Percentiles rank a stretch among this genome's conserved stretches.
Evolutionary conservation across 2,113 vertebrate genomes (phyloP).

Genomic region (Campylomormyrus tamandua): DNA sequence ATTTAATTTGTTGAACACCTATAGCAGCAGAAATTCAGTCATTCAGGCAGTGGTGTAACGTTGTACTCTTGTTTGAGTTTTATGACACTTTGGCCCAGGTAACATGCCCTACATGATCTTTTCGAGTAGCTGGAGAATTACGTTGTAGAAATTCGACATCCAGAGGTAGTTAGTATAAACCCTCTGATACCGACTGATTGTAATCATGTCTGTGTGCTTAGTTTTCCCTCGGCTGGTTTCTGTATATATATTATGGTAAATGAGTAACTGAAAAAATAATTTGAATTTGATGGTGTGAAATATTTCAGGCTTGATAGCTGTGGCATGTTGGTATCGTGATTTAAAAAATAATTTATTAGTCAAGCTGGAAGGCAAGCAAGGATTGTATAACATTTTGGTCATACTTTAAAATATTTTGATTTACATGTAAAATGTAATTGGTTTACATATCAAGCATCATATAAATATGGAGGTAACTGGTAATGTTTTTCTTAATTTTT

Average conservation of each 20-base stretch:
- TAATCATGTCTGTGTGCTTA: neutral
- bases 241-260: neutral
- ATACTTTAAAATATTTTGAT: neutral
- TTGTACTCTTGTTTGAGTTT: neutral
- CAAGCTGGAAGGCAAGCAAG: neutral
- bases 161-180: neutral
- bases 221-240: neutral
- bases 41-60: neutral
- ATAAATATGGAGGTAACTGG: neutral
- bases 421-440: conserved; percentile 7
- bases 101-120: neutral
- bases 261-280: neutral
- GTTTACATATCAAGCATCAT: neutral
- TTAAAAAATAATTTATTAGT: neutral
- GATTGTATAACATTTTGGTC: neutral
- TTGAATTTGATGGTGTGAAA: neutral
- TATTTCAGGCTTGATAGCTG: neutral
- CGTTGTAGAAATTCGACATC: neutral
- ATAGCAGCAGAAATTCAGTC: neutral
- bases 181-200: neutral
- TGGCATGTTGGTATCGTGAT: conserved; percentile 2
- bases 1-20: neutral
- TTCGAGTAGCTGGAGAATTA: conserved; percentile 1
- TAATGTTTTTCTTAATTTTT: neutral
- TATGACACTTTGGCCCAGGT: neutral